phyloP scores from a whole-genome alignment of 2,888 invertebrate genomes.

The Ischnura elegans region DNA sequence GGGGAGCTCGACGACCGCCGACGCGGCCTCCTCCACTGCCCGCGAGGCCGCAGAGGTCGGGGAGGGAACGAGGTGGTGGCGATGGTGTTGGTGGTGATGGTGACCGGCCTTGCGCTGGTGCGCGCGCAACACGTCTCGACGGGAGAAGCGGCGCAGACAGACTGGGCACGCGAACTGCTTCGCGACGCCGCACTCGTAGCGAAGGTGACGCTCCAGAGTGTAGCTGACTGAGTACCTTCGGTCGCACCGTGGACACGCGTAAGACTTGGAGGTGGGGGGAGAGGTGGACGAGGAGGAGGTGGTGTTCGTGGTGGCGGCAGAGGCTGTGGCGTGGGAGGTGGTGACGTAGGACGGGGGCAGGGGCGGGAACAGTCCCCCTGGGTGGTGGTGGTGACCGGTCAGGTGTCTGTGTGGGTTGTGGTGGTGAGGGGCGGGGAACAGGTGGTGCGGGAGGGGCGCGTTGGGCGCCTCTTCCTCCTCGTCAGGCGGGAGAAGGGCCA shows the following conservation, averaged over 20 bases:
- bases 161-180: constrained; percentile 77
- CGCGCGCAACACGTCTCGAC: constrained; percentile 75
- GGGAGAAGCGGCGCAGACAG: constrained; percentile 76
- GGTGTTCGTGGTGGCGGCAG: not conserved
- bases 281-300: not conserved
- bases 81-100: constrained; percentile 68
- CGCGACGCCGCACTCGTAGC: constrained; percentile 77
- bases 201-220: constrained; percentile 75
- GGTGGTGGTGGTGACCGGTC: not conserved
- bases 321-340: not conserved
- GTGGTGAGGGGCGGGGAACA: constrained; percentile 9
- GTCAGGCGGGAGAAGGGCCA: constrained; percentile 55
- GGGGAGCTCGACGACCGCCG: constrained; percentile 65
- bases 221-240: constrained; percentile 72
- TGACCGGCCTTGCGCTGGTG: constrained; percentile 70
- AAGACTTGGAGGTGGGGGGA: constrained; percentile 62
- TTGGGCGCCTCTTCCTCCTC: constrained; percentile 42
- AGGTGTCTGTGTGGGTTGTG: not conserved
- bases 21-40: constrained; percentile 62
- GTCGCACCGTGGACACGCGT: constrained; percentile 73
- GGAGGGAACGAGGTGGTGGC: constrained; percentile 65
- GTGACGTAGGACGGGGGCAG: not conserved
- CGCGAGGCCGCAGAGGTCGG: constrained; percentile 67
- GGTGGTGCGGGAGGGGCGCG: constrained; percentile 35
- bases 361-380: not conserved